Conservation (phyloP, 2,888 invertebrate genomes). For the Tholera decimalis region DNA sequence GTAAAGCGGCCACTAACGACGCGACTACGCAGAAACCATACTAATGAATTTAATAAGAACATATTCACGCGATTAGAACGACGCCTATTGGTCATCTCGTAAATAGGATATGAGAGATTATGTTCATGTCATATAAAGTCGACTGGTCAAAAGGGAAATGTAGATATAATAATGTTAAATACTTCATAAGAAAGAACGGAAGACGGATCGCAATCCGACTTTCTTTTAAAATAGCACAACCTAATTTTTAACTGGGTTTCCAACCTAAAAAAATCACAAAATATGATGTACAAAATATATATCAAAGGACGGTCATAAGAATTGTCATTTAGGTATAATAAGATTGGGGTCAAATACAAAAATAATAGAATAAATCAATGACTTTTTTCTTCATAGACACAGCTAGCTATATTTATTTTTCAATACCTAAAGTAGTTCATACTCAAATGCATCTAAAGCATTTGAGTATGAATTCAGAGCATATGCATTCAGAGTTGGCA, state of each 20-base stretch:
- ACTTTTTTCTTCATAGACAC: constrained; percentile 2
- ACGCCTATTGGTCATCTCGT: too few species aligned
- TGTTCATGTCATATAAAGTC: neutral
- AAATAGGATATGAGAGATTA: neutral
- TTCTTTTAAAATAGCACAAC: constrained; percentile 32
- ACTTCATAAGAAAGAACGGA: neutral
- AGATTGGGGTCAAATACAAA: neutral
- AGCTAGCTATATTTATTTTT: neutral
- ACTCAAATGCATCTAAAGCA: too few species aligned
- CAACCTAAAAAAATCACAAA: constrained; percentile 8
- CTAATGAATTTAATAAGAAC: too few species aligned
- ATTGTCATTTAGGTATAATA: constrained; percentile 8
- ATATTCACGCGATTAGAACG: too few species aligned
- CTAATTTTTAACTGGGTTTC: constrained; percentile 4
- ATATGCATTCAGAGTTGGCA: neutral
- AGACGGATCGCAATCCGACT: constrained; percentile 9
- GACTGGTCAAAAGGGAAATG: constrained; percentile 5
- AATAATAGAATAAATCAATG: constrained; percentile 4
- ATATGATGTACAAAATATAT: constrained; percentile 24
- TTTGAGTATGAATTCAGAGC: too few species aligned
- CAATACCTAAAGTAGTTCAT: neutral
- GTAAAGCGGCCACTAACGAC: too few species aligned
- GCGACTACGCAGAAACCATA: too few species aligned
- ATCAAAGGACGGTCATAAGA: constrained; percentile 10
- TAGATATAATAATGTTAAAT: constrained; percentile 1